Evolutionary conservation across 2,888 invertebrate genomes (phyloP).

Genomic region (Dasypogon diadema): DNA sequence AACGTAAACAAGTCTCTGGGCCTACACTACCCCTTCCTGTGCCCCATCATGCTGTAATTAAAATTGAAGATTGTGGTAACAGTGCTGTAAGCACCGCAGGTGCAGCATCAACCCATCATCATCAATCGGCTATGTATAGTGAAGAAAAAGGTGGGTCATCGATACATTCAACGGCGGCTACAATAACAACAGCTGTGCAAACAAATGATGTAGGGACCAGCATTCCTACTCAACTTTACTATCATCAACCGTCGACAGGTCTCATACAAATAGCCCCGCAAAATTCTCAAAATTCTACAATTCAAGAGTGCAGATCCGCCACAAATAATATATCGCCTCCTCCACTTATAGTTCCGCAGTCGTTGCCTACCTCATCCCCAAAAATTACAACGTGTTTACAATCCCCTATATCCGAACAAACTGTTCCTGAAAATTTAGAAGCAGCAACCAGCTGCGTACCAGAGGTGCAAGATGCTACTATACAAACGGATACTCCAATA

Average conservation of each 20-base stretch:
- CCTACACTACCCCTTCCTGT: constrained; percentile 64
- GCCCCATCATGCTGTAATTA: constrained; percentile 73
- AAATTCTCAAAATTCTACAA: constrained; percentile 27
- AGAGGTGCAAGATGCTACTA: constrained; percentile 84
- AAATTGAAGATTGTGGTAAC: constrained; percentile 75
- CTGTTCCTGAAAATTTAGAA: constrained; percentile 62
- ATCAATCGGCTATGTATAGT: constrained; percentile 59
- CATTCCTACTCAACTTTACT: constrained; percentile 56
- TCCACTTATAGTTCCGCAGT: constrained; percentile 27
- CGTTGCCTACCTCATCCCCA: constrained; percentile 38
- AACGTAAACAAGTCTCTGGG: constrained; percentile 67
- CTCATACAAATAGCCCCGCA: constrained; percentile 57
- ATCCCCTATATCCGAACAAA: constrained; percentile 72
- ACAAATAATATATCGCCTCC: constrained; percentile 46
- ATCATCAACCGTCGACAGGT: constrained; percentile 56
- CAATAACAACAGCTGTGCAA: constrained; percentile 56
- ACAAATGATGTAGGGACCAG: constrained; percentile 56
- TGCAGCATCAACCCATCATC: constrained; percentile 62
- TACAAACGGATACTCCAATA: constrained; percentile 82
- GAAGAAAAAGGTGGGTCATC: constrained; percentile 60
- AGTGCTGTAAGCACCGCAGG: constrained; percentile 55
- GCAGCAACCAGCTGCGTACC: constrained; percentile 70
- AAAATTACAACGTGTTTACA: constrained; percentile 68
- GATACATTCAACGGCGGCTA: constrained; percentile 54
- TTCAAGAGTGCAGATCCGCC: constrained; percentile 52